phyloP scores from a whole-genome alignment of 2,888 invertebrate genomes.

The Craniophora ligustri region DNA sequence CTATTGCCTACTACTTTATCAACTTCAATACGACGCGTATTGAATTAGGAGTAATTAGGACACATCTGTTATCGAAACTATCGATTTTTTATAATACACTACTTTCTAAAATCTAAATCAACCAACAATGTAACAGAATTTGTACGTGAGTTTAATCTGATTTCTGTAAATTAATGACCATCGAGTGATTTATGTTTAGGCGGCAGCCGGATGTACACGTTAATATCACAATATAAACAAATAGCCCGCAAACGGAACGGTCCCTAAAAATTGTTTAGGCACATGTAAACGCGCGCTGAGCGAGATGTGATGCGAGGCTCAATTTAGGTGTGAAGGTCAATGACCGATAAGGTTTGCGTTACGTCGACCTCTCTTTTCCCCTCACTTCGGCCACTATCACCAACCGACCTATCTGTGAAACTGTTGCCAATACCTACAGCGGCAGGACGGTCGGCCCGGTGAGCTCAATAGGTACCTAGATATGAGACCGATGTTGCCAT shows the following conservation, averaged over 20 bases:
- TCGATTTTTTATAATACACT: constrained; percentile 10
- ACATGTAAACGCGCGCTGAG: constrained; percentile 68
- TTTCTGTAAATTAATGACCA: constrained; percentile 41
- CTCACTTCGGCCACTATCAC: constrained; percentile 68
- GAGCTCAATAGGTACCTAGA: constrained; percentile 27
- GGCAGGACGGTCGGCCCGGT: constrained; percentile 29
- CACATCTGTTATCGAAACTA: constrained; percentile 34
- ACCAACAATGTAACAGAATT: constrained; percentile 14
- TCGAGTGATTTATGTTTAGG: constrained; percentile 45
- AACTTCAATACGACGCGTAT: constrained; percentile 33
- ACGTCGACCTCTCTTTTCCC: constrained; percentile 74
- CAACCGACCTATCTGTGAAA: constrained; percentile 68
- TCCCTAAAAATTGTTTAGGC: constrained; percentile 69
- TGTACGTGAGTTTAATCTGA: constrained; percentile 26
- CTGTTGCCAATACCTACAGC: constrained; percentile 60
- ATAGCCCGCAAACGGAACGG: constrained; percentile 56
- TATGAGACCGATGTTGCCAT: constrained; percentile 30
- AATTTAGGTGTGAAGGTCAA: constrained; percentile 86
- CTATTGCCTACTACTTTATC: constrained; percentile 57
- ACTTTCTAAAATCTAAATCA: constrained; percentile 11
- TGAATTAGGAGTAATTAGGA: constrained; percentile 36
- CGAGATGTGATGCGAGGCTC: constrained; percentile 86
- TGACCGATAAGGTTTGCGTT: constrained; percentile 86
- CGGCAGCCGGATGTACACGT: constrained; percentile 39
- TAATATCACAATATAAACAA: constrained; percentile 53